Percentiles rank a stretch among this genome's conserved stretches.
These are phyloP conservation scores for Dendrophyllia cribrosa DNA, from an alignment of 64 coral and sea anemone species.

Conservation along the genomic window DNA sequence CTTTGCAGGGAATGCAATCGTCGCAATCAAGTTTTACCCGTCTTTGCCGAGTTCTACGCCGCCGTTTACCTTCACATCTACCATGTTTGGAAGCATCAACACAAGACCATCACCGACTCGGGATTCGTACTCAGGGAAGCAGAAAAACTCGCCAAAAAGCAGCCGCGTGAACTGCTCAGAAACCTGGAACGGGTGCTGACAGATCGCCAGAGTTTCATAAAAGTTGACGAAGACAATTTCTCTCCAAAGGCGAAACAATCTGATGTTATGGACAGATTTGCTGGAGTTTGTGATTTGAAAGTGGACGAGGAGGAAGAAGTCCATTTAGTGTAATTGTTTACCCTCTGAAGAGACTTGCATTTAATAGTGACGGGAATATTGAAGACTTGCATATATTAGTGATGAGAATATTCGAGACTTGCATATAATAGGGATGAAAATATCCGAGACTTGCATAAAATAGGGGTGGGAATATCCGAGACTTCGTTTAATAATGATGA, in stretches of 20 bases:
- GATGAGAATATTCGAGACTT: too few species aligned
- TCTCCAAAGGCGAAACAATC: slow-evolving; percentile 64
- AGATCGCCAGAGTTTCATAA: slow-evolving; percentile 70
- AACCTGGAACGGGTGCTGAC: slow-evolving; percentile 72
- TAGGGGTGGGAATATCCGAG: too few species aligned
- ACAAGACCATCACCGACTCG: slow-evolving; percentile 94
- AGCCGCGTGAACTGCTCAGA: slow-evolving; percentile 55
- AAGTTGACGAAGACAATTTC: slow-evolving; percentile 77
- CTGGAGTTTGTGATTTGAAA: slow-evolving; percentile 95
- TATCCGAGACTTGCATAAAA: too few species aligned
- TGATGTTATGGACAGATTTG: slow-evolving; percentile 82
- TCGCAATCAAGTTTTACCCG: slow-evolving; percentile 69
- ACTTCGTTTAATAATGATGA: too few species aligned
- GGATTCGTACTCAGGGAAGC: slow-evolving; percentile 94
- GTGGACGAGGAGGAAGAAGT: slow-evolving; percentile 97
- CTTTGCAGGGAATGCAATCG: slow-evolving; percentile 86
- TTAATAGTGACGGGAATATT: too few species aligned
- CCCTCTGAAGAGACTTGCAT: too few species aligned
- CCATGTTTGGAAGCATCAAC: slow-evolving; percentile 94
- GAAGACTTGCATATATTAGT: too few species aligned
- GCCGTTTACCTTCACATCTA: slow-evolving; percentile 81
- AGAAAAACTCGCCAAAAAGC: slow-evolving; percentile 90
- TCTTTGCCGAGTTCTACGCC: slow-evolving; percentile 91
- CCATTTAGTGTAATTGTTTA: slow-evolving; percentile 67
- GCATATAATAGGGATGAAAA: too few species aligned